Evolutionary conservation across 2,797 vertebrate species (phyloP).

Genomic region (Emydoidea blandingii): DNA sequence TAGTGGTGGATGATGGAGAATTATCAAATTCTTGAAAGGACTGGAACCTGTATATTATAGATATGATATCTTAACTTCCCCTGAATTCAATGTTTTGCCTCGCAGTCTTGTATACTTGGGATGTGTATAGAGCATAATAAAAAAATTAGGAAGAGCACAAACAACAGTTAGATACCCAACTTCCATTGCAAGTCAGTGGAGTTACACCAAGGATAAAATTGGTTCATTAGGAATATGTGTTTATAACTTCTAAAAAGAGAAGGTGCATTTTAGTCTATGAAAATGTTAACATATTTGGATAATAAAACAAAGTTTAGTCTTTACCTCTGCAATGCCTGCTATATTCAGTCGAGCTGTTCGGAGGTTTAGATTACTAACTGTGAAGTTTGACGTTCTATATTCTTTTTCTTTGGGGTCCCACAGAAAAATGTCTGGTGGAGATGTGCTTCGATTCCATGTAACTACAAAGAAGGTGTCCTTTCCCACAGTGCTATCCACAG

Average conservation of each 20-base stretch:
- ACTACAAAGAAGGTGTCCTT: slow-evolving; percentile 82
- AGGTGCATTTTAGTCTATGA: not conserved
- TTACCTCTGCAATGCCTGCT: slow-evolving; percentile 81
- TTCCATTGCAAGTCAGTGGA: not conserved
- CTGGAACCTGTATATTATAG: too few species aligned
- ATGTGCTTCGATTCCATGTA: slow-evolving; percentile 60
- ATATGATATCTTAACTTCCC: not conserved
- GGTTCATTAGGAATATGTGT: not conserved
- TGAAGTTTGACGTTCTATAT: slow-evolving; percentile 54
- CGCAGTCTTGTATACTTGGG: too few species aligned
- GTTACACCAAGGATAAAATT: not conserved
- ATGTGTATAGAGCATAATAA: too few species aligned
- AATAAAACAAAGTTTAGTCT: not conserved
- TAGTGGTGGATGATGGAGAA: not conserved
- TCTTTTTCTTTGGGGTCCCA: slow-evolving; percentile 73
- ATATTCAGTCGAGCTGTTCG: slow-evolving; percentile 72
- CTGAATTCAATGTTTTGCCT: not conserved
- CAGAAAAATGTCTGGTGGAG: slow-evolving; percentile 48
- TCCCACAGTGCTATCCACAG: slow-evolving; percentile 80
- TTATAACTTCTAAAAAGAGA: not conserved
- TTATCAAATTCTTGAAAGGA: not conserved
- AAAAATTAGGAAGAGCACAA: too few species aligned
- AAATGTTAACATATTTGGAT: not conserved
- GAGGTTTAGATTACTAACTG: not conserved
- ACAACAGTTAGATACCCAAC: too few species aligned